Base-by-base conservation (phyloP, 2,113 vertebrate genomes). In the Rhizomys pruinosus region DNA sequence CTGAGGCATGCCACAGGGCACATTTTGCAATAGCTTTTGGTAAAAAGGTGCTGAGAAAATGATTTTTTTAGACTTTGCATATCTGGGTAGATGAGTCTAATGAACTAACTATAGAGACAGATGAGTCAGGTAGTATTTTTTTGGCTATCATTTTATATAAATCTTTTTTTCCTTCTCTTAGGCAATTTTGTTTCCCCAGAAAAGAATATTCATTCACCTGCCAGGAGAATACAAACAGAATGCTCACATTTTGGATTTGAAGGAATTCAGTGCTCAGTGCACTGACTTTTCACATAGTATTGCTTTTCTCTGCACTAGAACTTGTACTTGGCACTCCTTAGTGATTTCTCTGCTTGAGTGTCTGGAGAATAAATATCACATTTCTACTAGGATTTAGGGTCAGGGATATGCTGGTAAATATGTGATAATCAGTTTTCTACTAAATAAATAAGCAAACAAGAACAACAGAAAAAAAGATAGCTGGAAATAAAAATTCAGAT, bases 381-480 rank as follows among this genome's bases (percentile, higher is more conserved):
- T 81, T 92, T 95, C 78, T 76, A 72, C 92, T 69, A 76, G 61
- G 52, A 76, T 34, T 59, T 71, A 10, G n/a, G 42, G 27, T 63
- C 39, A 22, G 29, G 39, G 27, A 66, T 44, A 22, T 77, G 81
- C 89, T 90, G 77, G 61, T 90, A 86, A 68, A 74, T 74, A 23
- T 86, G 82, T 64, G 73, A 85, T 25, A 84, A 42, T 11, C 55
- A 72, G 42, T 16, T 80, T 23, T 81, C 37, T 55, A 55, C 34
- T n/a, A 85, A 80, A 39, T 42, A 86, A 93, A 76, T 57, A 73
- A 77, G 15, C 37, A 64, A 89, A 55, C 23, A 55, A n/a, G 23
- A 29, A n/a, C 44, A 61, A 39, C 55, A 81, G 78, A 42, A 42
- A 63, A 72, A 85, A 19, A 81, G 61, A 64, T n/a, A 66, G 27